These are phyloP conservation scores for Dorcus parallelipipedus DNA, from an alignment of 2,888 invertebrate species.

Conservation along the genomic window DNA sequence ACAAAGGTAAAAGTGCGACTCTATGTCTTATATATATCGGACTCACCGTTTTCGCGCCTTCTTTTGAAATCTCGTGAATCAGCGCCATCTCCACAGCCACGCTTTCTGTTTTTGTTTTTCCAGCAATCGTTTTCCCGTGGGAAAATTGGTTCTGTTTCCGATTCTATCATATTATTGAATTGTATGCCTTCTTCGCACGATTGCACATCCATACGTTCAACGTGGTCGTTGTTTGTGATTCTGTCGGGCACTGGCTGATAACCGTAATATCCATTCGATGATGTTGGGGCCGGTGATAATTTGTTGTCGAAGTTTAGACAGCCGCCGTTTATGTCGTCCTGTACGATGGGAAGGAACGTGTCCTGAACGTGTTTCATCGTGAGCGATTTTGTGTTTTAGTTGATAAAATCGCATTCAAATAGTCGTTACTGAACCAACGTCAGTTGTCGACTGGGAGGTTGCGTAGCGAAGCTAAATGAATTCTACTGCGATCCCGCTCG, in stretches of 20 bases:
- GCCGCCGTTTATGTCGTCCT: slow-evolving; percentile 23
- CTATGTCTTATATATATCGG: background rate
- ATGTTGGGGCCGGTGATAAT: slow-evolving; percentile 51
- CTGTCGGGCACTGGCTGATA: slow-evolving; percentile 47
- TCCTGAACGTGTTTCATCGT: slow-evolving; percentile 28
- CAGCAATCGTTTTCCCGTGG: slow-evolving; percentile 7
- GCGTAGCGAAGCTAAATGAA: slow-evolving; percentile 28
- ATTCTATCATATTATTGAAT: slow-evolving; percentile 18
- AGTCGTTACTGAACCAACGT: background rate
- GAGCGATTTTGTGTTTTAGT: slow-evolving; percentile 3
- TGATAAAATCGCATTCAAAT: slow-evolving; percentile 2
- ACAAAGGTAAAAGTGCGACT: no score
- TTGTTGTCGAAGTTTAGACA: slow-evolving; percentile 16
- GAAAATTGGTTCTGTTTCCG: slow-evolving; percentile 12
- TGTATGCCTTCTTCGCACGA: slow-evolving; percentile 8
- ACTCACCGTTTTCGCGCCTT: slow-evolving; percentile 40
- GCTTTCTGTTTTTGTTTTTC: slow-evolving; percentile 23
- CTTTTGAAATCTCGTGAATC: slow-evolving; percentile 34
- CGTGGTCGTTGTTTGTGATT: slow-evolving; percentile 4
- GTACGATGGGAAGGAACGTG: slow-evolving; percentile 22
- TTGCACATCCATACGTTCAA: slow-evolving; percentile 20
- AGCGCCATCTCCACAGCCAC: slow-evolving; percentile 17
- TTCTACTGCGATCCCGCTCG: slow-evolving; percentile 21
- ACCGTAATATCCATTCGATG: slow-evolving; percentile 55
- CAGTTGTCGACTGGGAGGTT: slow-evolving; percentile 18